Base-by-base conservation (phyloP, 2,113 vertebrate species). In the Todiramphus saurophagus region DNA sequence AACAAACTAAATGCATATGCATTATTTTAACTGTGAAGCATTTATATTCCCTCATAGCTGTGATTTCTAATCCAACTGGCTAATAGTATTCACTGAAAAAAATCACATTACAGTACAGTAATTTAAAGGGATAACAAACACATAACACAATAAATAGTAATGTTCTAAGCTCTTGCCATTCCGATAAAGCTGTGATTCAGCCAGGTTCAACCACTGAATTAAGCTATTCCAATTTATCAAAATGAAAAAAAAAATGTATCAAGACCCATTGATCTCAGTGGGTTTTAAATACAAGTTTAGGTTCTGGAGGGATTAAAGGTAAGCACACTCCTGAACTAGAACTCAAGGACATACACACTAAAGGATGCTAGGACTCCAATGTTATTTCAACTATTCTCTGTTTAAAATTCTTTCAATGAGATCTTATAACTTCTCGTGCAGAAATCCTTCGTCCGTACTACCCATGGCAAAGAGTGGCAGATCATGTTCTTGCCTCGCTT, bases 41-140 rank as follows among this genome's bases (percentile, higher is more conserved):
- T 96, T 96, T 93, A 92, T 95, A 94, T 89, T 93, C 67, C 80
- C 87, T 89, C 50, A 82, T 37, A 91, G 95, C 62, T 91, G 37
- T 74, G 74, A 91, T 85, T 95, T 94, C 94, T 82, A 95, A 93
- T 87, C 74, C 87, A 95, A 75, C 59, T 51, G 76, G 83, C 77
- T 95, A 89, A 91, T 87, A 85, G 44, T 92, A 85, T 84, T 92
- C 81, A 58, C 89, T 89, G 83, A 93, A 93, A 93, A 93, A 92
- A 96, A 93, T 90, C 90, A 95, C 87, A 88, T 69, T 77, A 89
- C 24, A 81, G 68, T 58, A 69, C 41, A 84, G 83, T 84, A 94
- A 95, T 93, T 85, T 92, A 93, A 94, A 87, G 33, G 91, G 62
- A 91, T 95, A 94, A 95, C 91, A 95, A 95, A 96, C 92, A 87